Evolutionary conservation across 2,113 vertebrate genomes (phyloP).

Genomic region (Ptychochromis oligacanthus): DNA sequence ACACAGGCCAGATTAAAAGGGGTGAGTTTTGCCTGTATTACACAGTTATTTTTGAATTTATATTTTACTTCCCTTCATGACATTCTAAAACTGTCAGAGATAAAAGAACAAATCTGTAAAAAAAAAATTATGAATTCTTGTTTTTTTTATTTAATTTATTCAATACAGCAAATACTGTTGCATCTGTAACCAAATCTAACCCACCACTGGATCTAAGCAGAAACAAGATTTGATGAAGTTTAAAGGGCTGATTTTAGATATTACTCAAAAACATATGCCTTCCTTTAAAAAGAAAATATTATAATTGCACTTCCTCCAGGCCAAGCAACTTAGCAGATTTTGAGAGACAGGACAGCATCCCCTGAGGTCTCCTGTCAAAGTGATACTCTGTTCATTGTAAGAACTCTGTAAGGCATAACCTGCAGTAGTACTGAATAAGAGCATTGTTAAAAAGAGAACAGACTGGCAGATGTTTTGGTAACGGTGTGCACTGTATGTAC

Average conservation of each 20-base stretch:
- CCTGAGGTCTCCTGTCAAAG: constrained; percentile 39
- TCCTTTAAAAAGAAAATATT: neutral
- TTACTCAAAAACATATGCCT: neutral
- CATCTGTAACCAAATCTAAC: neutral
- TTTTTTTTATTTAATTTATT: neutral
- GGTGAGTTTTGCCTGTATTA: neutral
- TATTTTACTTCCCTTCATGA: neutral
- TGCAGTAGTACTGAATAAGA: constrained; percentile 18
- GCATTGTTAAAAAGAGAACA: neutral
- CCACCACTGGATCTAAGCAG: neutral
- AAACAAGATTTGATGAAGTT: neutral
- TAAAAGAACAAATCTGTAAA: neutral
- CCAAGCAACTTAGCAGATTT: constrained; percentile 36
- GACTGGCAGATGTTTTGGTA: neutral
- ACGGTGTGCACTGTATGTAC: neutral
- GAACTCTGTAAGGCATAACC: constrained; percentile 66
- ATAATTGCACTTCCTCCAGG: constrained; percentile 27
- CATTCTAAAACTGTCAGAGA: neutral
- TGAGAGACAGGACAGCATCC: constrained; percentile 41
- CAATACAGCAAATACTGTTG: neutral
- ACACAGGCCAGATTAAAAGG: neutral
- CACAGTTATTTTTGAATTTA: neutral
- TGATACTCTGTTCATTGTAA: constrained; percentile 44
- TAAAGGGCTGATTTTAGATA: neutral
- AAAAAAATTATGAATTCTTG: neutral